These are phyloP conservation scores for Lepus timidus DNA, from an alignment of 2,113 vertebrate genomes.

Conservation along the genomic window DNA sequence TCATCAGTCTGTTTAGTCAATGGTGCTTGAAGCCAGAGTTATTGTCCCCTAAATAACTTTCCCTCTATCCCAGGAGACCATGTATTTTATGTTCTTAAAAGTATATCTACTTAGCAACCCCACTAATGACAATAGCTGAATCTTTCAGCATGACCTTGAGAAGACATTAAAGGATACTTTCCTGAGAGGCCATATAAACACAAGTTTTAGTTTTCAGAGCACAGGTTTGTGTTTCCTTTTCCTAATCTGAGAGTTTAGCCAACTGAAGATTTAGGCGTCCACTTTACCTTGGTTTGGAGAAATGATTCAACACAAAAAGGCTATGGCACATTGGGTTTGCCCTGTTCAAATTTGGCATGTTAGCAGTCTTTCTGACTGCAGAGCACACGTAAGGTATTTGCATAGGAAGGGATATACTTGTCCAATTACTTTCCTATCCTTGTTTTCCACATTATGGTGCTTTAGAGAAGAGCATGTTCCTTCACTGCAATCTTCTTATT, in stretches of 20 bases:
- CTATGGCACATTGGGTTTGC: not conserved
- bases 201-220: not conserved
- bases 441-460: conserved; percentile 34
- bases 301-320: conserved; percentile 12
- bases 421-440: conserved; percentile 59
- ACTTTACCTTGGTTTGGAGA: conserved; percentile 32
- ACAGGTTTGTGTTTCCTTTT: not conserved
- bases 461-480: conserved; percentile 71
- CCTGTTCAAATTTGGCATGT: not conserved
- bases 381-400: conserved; percentile 53
- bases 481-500: conserved; percentile 77
- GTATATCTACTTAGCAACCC: not conserved
- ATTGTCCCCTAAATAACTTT: not conserved
- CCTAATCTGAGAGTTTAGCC: not conserved
- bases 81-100: conserved; percentile 58
- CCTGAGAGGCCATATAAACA: not conserved
- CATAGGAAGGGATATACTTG: conserved; percentile 48
- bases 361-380: conserved; percentile 18
- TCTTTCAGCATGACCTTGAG: conserved; percentile 19
- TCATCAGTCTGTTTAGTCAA: conserved; percentile 15
- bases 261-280: not conserved
- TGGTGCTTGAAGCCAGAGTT: not conserved
- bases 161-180: not conserved
- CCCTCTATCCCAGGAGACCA: not conserved
- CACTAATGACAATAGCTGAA: conserved; percentile 23